Conservation (phyloP, 2,797 vertebrate genomes). For the Phalanger gymnotis region DNA sequence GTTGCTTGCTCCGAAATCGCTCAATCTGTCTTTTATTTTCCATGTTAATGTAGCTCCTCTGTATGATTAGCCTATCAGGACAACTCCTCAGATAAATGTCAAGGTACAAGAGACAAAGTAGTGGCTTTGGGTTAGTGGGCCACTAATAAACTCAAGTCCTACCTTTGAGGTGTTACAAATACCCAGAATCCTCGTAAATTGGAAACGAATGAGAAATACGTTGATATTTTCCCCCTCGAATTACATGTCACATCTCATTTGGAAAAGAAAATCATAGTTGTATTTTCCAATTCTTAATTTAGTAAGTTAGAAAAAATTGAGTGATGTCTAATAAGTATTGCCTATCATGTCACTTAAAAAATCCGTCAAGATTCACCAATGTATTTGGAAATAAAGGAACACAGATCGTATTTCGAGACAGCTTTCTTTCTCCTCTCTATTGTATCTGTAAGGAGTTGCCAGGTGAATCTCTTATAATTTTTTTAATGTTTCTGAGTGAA, state of each 20-base stretch:
- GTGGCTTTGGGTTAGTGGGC: not conserved
- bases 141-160: not conserved
- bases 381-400: constrained; percentile 21
- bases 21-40: not conserved
- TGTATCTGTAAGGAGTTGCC: constrained; percentile 7
- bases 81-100: not conserved
- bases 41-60: not conserved
- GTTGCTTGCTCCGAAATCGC: not conserved
- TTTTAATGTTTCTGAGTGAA: not conserved
- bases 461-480: not conserved
- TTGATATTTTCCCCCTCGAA: constrained; percentile 1
- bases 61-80: not conserved
- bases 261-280: constrained; percentile 33
- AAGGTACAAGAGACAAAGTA: not conserved
- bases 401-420: not conserved
- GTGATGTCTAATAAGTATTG: constrained; percentile 3
- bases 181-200: not conserved
- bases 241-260: not conserved
- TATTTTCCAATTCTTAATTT: constrained; percentile 9
- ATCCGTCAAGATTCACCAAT: constrained; percentile 11
- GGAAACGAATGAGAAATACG: not conserved
- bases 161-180: not conserved
- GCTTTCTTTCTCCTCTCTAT: not conserved
- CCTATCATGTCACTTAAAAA: constrained; percentile 21
- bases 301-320: constrained; percentile 14